Conservation (phyloP, 2,797 vertebrate species). For the Poeciliopsis gracilis region DNA sequence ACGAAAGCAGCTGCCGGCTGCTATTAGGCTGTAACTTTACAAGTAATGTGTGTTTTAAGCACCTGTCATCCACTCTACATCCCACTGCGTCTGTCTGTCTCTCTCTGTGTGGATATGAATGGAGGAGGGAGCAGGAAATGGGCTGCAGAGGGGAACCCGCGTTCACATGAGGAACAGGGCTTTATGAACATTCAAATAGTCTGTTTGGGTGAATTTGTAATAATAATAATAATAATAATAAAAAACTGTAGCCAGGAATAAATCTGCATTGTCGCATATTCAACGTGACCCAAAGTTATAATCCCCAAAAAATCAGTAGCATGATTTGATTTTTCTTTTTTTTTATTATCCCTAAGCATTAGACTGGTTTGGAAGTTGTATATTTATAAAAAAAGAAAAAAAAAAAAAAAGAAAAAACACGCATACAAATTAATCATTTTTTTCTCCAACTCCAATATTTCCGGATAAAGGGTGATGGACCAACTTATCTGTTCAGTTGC, state of each 20-base stretch:
- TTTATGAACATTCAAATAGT: background rate
- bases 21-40: slow-evolving; percentile 67
- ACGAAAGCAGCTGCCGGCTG: slow-evolving; percentile 61
- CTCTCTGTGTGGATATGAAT: slow-evolving; percentile 15
- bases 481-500: background rate
- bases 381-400: background rate
- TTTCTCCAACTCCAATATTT: background rate
- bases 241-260: slow-evolving; percentile 14
- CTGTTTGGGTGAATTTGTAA: slow-evolving; percentile 6
- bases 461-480: background rate
- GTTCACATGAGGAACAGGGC: slow-evolving; percentile 9
- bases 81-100: slow-evolving; percentile 51
- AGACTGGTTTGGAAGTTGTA: slow-evolving; percentile 9
- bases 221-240: background rate
- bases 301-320: slow-evolving; percentile 10
- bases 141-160: slow-evolving; percentile 11
- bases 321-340: background rate
- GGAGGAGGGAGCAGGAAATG: slow-evolving; percentile 12
- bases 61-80: slow-evolving; percentile 52
- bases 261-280: background rate
- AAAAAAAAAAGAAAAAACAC: background rate
- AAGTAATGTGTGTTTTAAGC: slow-evolving; percentile 68
- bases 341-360: slow-evolving; percentile 15
- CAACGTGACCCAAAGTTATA: slow-evolving; percentile 6
- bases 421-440: background rate